Evolutionary conservation across 1,140 invertebrate species (phyloP), one percentile per base, ranked within the genome.

Genomic region (Ganaspis sp.): DNA sequence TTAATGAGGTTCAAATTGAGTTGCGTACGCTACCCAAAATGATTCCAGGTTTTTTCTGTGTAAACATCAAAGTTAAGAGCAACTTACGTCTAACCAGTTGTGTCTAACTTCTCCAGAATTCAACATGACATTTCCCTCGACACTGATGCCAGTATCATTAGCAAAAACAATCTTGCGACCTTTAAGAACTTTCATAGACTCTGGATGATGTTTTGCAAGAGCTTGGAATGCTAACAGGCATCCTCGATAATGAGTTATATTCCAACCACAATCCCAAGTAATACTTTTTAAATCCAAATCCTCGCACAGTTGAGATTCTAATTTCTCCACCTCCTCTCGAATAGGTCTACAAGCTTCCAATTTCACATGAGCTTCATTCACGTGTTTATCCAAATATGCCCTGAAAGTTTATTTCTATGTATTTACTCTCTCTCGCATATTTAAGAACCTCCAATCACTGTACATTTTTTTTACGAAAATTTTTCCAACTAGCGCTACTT

Each of bases 61-160:
- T n/a, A 75, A n/a, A 73, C 4, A 15, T n/a, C n/a, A n/a, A n/a
- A n/a, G n/a, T n/a, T n/a, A n/a, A n/a, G n/a, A n/a, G n/a, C n/a
- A n/a, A 90, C 93, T 93, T 92, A 96, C 95, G 90, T 97, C 96
- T 64, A 97, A 91, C 97, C 97, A 98, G 91, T 97, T 97, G 85
- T 96, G 94, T 73, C 96, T 92, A 26, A 98, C 97, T 94, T 98
- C 97, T 12, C 96, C 96, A 78, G 95, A 97, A 88, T 96, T 97
- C 0, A 98, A 92, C 92, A 96, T 95, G 19, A 98, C 94, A 85
- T 96, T 94, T 1, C 97, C 97, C 85, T 98, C 95, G 45, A 98
- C 92, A 87, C 95, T 96, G 5, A 98, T 95, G 15, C 97, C 97
- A 23, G 97, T 97, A 83, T 97, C 96, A 85, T 94, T 95, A 0